phyloP scores from a whole-genome alignment of 2,888 invertebrate species.

The Eupithecia tripunctaria region DNA sequence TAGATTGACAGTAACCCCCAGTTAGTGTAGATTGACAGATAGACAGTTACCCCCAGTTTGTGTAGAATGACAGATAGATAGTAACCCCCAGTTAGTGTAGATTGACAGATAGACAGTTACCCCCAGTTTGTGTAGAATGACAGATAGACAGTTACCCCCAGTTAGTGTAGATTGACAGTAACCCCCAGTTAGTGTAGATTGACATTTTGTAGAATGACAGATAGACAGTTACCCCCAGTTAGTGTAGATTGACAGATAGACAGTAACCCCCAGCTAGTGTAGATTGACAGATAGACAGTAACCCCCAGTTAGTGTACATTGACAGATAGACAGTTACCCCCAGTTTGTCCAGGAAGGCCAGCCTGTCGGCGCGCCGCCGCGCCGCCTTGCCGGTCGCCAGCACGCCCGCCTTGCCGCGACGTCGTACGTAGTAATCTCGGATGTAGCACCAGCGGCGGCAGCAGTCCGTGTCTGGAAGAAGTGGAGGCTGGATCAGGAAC shows the following conservation, averaged over 20 bases:
- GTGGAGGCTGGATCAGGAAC: neutral
- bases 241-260: neutral
- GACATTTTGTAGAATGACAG: neutral
- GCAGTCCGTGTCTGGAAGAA: conserved; percentile 45
- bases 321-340: neutral
- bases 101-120: no score
- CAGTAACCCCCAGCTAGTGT: neutral
- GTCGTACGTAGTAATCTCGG: conserved; percentile 56
- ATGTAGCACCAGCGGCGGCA: conserved; percentile 55
- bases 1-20: neutral
- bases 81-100: neutral
- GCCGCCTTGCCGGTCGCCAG: conserved; percentile 51
- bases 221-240: neutral
- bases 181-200: neutral
- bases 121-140: neutral
- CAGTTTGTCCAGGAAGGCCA: conserved; percentile 45
- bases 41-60: neutral
- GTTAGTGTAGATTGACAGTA: neutral
- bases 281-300: neutral
- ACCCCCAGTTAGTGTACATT: neutral
- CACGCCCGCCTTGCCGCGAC: conserved; percentile 51
- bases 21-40: neutral
- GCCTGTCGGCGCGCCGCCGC: conserved; percentile 47
- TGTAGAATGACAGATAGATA: neutral
- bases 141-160: neutral